Base-by-base conservation (phyloP, 2,113 vertebrate species). In the Microcebus lehilahytsara region DNA sequence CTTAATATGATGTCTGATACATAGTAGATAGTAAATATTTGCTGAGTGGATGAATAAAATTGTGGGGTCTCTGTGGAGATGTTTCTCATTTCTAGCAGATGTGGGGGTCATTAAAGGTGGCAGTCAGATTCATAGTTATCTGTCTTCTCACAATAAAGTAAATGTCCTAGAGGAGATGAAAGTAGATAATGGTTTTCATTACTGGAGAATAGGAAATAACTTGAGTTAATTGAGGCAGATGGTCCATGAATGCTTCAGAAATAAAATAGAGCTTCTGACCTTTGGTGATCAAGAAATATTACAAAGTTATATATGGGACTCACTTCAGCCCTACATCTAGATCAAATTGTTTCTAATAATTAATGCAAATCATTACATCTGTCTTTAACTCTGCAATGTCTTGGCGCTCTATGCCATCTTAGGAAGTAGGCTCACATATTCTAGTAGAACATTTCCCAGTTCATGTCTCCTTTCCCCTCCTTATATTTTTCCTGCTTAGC, bases 11-110 rank as follows among this genome's bases (percentile, higher is more conserved):
- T 88, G 25, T 83, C n/a, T n/a, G 10, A 77, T 30, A 27, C 20
- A 60, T 32, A 96, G 37, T 34, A 89, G 75, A 92, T 49, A 62
- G 8, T 80, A 93, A 94, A 96, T 85, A 93, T 94, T 97, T 91
- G 25, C 46, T 92, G 64, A 60, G 40, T 27, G 92, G 51, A 78
- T 91, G 53, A 85, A 77, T 90, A 96, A 96, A 40, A 80, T 5
- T 72, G 42, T 81, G 40, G 74, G 13, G 5, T 94, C 80, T 93
- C 74, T 40, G 77, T 51, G n/a, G 74, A 96, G n/a, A 90, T 91
- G 34, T 81, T 89, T 95, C 6, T 56, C 46, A 89, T 87, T 95
- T 97, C 91, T 62, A 88, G 58, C n/a, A 87, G 23, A 95, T 40
- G 12, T 72, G 53, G 49, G 92, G 66, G 77, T 77, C 89, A 69